Conservation (phyloP, 30 jellyfish, hydroid and myxozoan genomes). For the Phacellophora camtschatica region DNA sequence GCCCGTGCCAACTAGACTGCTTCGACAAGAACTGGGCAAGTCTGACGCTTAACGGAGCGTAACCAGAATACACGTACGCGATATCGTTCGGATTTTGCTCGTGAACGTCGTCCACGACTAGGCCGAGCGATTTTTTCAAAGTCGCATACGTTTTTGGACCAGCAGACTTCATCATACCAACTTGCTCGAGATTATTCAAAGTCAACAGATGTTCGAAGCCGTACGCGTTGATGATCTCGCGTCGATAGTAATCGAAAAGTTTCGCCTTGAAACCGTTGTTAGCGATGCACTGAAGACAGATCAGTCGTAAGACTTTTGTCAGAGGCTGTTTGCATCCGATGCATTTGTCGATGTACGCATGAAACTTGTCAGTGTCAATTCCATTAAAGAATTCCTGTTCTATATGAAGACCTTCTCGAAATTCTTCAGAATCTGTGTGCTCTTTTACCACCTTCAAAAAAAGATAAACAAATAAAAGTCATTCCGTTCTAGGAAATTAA, state of each 20-base stretch:
- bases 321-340: slow-evolving; percentile 84
- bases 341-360: slow-evolving; percentile 86
- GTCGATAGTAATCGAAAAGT: slow-evolving; percentile 86
- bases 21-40: slow-evolving; percentile 91
- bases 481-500: too few species aligned
- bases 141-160: slow-evolving; percentile 79
- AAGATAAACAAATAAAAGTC: not conserved
- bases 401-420: slow-evolving; percentile 81
- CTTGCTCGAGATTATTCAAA: slow-evolving; percentile 81
- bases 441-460: slow-evolving; percentile 69
- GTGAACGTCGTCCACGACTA: slow-evolving; percentile 93
- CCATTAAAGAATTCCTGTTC: slow-evolving; percentile 98
- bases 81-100: slow-evolving; percentile 95
- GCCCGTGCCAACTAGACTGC: slow-evolving; percentile 92
- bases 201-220: slow-evolving; percentile 92
- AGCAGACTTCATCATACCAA: slow-evolving; percentile 80
- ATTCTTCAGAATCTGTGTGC: slow-evolving; percentile 87
- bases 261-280: slow-evolving; percentile 93
- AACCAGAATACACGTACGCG: slow-evolving; percentile 96
- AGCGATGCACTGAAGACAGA: slow-evolving; percentile 90
- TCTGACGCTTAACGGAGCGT: slow-evolving; percentile 94
- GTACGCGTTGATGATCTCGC: slow-evolving; percentile 89
- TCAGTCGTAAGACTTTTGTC: slow-evolving; percentile 72
- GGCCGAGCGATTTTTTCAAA: slow-evolving; percentile 70
- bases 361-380: slow-evolving; percentile 84